These are phyloP conservation scores for Rhogogaster chlorosoma DNA, from an alignment of 2,888 invertebrate species.

Conservation along the genomic window DNA sequence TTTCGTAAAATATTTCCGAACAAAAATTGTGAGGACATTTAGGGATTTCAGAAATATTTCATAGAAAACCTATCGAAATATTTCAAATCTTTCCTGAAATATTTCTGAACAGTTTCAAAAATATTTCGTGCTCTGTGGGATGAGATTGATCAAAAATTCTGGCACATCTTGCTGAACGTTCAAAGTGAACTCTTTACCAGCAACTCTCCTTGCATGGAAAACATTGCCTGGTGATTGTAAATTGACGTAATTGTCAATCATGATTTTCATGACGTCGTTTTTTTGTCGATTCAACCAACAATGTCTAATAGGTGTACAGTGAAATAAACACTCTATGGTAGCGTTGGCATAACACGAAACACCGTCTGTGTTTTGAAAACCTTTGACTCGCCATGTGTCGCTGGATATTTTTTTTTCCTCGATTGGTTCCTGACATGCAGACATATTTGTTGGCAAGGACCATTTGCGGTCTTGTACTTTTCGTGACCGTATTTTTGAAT, in stretches of 20 bases:
- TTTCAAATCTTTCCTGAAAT: too few relatives aligned
- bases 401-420: not conserved
- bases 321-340: constrained; percentile 9
- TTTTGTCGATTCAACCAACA: not conserved
- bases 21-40: too few relatives aligned
- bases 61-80: too few relatives aligned
- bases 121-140: too few relatives aligned
- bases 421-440: constrained; percentile 44
- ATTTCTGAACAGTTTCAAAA: too few relatives aligned
- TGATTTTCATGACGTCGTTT: not conserved
- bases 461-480: constrained; percentile 52
- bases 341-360: constrained; percentile 43
- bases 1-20: too few relatives aligned
- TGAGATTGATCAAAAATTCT: constrained; percentile 36
- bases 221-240: not conserved
- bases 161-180: constrained; percentile 20
- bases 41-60: too few relatives aligned
- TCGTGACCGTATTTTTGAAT: constrained; percentile 9
- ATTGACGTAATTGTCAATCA: constrained; percentile 4
- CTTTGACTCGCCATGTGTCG: constrained; percentile 29
- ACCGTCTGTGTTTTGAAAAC: constrained; percentile 49
- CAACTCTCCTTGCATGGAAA: constrained; percentile 15
- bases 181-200: constrained; percentile 14
- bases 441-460: constrained; percentile 25
- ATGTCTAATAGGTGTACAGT: not conserved